Base-by-base conservation (phyloP, 1,140 invertebrate genomes). In the Zaprionus inermis region DNA sequence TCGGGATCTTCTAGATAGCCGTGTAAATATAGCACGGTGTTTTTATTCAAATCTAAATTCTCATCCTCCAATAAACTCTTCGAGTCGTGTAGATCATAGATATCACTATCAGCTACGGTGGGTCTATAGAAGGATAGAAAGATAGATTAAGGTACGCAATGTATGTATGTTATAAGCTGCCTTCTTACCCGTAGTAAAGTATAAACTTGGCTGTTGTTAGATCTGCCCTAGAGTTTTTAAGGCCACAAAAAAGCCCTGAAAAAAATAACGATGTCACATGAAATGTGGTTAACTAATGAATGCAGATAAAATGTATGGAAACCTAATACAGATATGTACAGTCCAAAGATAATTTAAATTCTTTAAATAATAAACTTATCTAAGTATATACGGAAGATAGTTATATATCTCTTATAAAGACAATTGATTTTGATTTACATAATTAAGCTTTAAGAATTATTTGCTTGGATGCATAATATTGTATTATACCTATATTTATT, bases 1-100 rank as follows among this genome's bases (percentile, higher is more conserved):
- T 93, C 93, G 0, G 93, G 93, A 36, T 93, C 93, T 72, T 94
- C 94, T 56, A 94, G 92, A 76, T 94, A 94, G 9, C 94, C 94
- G 76, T 94, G 94, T 54, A 94, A 91, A 89, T 94, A 94, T 0
- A 94, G 64, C 3, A 94, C 93, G 1, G 94, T 94, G 16, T 93
- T 93, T 64, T 92, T 93, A 34, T 75, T 77, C 69, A 92, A 93
- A 64, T 94, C 92, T 71, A 94, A 94, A 65, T 93, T 92, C 64
- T 92, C 91, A 70, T 93, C 81, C 22, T 83, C 66, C 28, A 92
- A 24, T 3, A 92, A 59, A 20, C 70, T 76, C 20, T 86, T 72
- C 3, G 69, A 88, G 56, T 92, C 81, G 38, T 79, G 54, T n/a
- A 92, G 28, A 68, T 80, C 78, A 60, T 86, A 92, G 63, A 89